Percentiles rank a stretch among this genome's conserved stretches.
These are phyloP conservation scores for Dicyrtomina minuta DNA, from an alignment of 2,888 invertebrate genomes.

Conservation along the genomic window DNA sequence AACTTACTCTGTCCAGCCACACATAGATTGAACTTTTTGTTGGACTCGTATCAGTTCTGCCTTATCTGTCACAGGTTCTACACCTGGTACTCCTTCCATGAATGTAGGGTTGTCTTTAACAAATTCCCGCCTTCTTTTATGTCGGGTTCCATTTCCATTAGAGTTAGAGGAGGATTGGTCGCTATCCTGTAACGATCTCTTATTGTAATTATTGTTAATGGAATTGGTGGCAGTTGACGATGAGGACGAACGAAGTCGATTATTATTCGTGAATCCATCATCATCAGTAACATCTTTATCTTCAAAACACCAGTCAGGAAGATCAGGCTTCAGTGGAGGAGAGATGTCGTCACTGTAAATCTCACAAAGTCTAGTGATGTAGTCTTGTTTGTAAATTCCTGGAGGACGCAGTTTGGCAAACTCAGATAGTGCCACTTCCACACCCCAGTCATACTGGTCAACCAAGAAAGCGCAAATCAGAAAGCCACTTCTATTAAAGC, in stretches of 20 bases:
- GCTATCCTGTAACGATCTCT: conserved; percentile 2
- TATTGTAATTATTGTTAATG: conserved; percentile 23
- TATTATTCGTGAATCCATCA: conserved; percentile 52
- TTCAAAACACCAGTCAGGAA: conserved; percentile 89
- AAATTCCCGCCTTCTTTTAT: conserved; percentile 59
- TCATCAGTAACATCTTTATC: conserved; percentile 58
- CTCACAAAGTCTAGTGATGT: conserved; percentile 80
- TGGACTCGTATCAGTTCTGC: conserved; percentile 68
- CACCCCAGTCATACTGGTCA: conserved; percentile 75
- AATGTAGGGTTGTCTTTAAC: conserved; percentile 69
- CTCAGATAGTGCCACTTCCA: conserved; percentile 77
- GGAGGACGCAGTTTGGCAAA: conserved; percentile 79
- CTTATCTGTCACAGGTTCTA: conserved; percentile 68
- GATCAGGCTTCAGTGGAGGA: conserved; percentile 70
- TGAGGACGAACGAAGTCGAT: background rate
- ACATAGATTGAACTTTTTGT: conserved; percentile 73
- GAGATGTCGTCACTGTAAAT: conserved; percentile 70
- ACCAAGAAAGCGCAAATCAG: conserved; percentile 89
- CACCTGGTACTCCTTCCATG: conserved; percentile 84
- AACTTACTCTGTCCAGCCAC: conserved; percentile 69
- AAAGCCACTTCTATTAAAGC: conserved; percentile 97
- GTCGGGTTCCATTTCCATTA: conserved; percentile 23
- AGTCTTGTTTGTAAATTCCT: conserved; percentile 97
- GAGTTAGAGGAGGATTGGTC: conserved; percentile 5
- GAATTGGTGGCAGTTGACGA: conserved; percentile 8